Base-by-base conservation (phyloP, 2,888 invertebrate genomes). In the Luperina nickerlii region DNA sequence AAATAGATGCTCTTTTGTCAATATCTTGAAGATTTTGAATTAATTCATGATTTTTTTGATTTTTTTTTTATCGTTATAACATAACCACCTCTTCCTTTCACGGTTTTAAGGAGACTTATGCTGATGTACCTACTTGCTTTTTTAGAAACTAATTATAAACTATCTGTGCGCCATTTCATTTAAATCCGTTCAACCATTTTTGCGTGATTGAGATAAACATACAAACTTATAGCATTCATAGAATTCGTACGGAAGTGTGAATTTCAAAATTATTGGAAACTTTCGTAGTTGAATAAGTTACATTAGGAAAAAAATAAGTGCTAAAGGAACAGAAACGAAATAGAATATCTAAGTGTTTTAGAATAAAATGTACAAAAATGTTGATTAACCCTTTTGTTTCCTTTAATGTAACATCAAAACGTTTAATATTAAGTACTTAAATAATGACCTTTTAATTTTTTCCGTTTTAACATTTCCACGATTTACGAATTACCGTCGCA, bases 391-490 rank as follows among this genome's bases (percentile, higher is more conserved):
- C 24, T 42, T 57, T 32, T 32, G 1, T 69, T 45, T 11, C 3
- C 60, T 70, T 70, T 79, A 38, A 60, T 69, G 60, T 65, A 7
- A 63, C n/a, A 48, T 65, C 1, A 60, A 15, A 69, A 79, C 27
- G 65, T 60, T 73, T 57, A 45, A 45, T 8, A 18, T 38, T 32
- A 11, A 45, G 0, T 13, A 11, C 38, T 51, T 67, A 38, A 15
- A 42, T 42, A 72, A 27, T 9, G 27, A 42, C 9, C 20, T 48
- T 24, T 70, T 11, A 27, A 24, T 32, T 24, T 69, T 66, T 54
- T 13, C n/a, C 32, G 6, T 62, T 9, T 32, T 24, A 18, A 42
- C 15, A 42, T 73, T 38, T 60, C 18, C 74, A 24, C 60, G 9
- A 62, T 73, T 60, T 13, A 45, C 13, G 18, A 32, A 57, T 57